Evolutionary conservation across 2,797 vertebrate species (phyloP), one percentile per base, ranked within the genome.

Genomic region (Danio albolineatus): DNA sequence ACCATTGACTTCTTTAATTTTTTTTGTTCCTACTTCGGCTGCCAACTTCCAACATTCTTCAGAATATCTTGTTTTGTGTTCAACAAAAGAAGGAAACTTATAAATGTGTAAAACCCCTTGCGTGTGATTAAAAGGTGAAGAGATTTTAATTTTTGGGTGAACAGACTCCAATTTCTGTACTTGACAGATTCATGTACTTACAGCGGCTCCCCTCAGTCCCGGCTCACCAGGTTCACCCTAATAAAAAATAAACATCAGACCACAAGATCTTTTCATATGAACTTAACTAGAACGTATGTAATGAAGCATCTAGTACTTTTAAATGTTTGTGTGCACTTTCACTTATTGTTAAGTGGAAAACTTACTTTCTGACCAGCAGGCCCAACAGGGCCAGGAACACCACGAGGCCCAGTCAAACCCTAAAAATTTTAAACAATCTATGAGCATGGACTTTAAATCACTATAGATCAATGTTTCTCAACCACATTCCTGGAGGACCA

Each of bases 351-450:
- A 62, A 28, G 28, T 28, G 28, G 28, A 28, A n/a, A 28, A 28
- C 91, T 85, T 91, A 98, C 97, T 88, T 98, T 99, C 83, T 90
- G 87, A 65, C 97, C 96, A 85, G 90, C 88, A 62, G 82, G 83
- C 48, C 97, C 97, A 53, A 83, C 39, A 7, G 88, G 43, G 7
- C 96, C 97, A 41, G 76, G 59, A 46, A 93, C 94, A 83, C 97
- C 97, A 87, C 94, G 89, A 84, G 96, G 95, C 88, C 97, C 97
- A 56, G 96, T 95, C 48, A 95, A 89, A 81, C 97, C 97, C 97
- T 99, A 82, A 69, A 12, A n/a, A 61, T 73, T 53, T 19, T 75
- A 70, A 76, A 10, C 2, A 4, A 72, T 12, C 5, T 9, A 14
- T 66, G 8, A 73, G 19, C 59, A 44, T 57, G 4, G 65, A 66